Conservation (phyloP, 2,113 vertebrate genomes). For the Psilopogon haemacephalus region DNA sequence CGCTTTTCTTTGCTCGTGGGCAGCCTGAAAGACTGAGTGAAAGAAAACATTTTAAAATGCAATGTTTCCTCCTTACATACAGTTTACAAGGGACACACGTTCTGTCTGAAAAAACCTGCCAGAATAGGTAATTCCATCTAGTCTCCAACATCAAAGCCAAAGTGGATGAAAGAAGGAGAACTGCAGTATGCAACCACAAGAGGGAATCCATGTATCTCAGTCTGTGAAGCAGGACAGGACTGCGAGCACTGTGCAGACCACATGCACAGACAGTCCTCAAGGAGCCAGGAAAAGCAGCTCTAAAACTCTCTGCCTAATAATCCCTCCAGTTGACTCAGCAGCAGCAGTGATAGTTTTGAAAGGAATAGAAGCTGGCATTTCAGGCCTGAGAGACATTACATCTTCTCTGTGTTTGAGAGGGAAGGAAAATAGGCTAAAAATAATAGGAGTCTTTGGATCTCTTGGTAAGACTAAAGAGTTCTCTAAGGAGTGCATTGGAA, state of each 20-base stretch:
- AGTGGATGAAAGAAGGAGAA: neutral
- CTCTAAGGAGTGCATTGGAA: neutral
- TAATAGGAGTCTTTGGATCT: neutral
- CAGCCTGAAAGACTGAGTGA: constrained; percentile 95
- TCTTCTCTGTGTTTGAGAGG: neutral
- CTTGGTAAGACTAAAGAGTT: neutral
- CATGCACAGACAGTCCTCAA: neutral
- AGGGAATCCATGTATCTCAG: neutral
- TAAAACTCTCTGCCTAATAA: neutral
- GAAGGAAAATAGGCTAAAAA: neutral
- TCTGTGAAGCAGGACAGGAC: neutral
- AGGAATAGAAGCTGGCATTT: neutral
- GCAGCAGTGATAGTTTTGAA: neutral
- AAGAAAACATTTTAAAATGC: constrained; percentile 45
- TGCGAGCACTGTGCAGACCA: neutral
- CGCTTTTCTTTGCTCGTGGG: constrained; percentile 96
- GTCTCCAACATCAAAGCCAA: neutral
- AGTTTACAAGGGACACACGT: neutral
- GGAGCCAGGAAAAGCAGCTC: neutral
- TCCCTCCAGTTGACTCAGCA: constrained; percentile 1
- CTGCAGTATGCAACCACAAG: neutral
- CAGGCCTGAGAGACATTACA: neutral
- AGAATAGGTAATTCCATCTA: neutral
- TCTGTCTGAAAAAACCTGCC: neutral
- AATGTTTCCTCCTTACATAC: neutral